Evolutionary conservation across 2,888 invertebrate species (phyloP).

Genomic region (Galerucella calmariensis): DNA sequence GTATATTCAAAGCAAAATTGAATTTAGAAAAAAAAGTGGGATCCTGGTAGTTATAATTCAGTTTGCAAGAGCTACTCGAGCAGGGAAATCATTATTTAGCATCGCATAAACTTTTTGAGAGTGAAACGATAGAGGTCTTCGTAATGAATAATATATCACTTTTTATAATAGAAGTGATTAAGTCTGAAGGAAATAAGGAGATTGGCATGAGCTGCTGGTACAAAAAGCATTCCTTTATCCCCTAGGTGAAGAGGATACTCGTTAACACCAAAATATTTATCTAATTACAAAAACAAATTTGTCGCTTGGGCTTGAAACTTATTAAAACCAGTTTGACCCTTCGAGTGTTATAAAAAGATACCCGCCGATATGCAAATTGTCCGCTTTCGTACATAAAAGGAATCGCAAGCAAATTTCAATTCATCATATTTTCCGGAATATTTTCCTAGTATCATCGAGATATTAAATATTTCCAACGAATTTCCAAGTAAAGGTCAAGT

Average conservation of each 20-base stretch:
- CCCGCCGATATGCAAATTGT: slow-evolving; percentile 47
- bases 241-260: neutral
- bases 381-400: slow-evolving; percentile 44
- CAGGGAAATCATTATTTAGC: no score
- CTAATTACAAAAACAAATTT: neutral
- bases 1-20: no score
- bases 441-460: slow-evolving; percentile 49
- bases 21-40: no score
- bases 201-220: neutral
- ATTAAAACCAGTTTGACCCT: slow-evolving; percentile 16
- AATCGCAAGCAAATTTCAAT: slow-evolving; percentile 47
- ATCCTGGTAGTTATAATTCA: no score
- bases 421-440: slow-evolving; percentile 50
- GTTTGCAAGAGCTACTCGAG: no score
- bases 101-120: no score
- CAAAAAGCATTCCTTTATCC: neutral
- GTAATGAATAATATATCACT: no score
- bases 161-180: no score
- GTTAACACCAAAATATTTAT: slow-evolving; percentile 3
- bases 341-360: slow-evolving; percentile 27
- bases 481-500: slow-evolving; percentile 50
- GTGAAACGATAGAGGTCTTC: no score
- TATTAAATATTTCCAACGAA: slow-evolving; percentile 54
- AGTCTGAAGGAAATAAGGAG: neutral
- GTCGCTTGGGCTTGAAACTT: neutral